A percentile compares a stretch with the other conserved stretches of the same genome.
Evolutionary conservation across 2,113 vertebrate species (phyloP).

Genomic region (Erpornis zantholeuca): DNA sequence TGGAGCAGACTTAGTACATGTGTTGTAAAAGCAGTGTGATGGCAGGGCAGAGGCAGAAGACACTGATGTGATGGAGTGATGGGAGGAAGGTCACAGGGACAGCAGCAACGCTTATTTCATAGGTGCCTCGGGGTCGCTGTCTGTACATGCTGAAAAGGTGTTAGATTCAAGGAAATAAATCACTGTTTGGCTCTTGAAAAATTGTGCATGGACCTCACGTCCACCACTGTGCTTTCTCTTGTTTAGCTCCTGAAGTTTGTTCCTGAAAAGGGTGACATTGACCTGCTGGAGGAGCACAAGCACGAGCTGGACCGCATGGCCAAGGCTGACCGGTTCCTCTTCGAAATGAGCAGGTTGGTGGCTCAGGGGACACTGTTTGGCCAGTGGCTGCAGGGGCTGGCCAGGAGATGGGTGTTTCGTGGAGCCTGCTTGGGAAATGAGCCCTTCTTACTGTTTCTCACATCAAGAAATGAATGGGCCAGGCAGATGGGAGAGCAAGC

Average conservation of each 20-base stretch:
- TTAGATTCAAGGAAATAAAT: not conserved
- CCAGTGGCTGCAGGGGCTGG: not conserved
- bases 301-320: slow-evolving; percentile 98
- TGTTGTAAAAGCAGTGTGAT: not conserved
- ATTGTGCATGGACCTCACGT: not conserved
- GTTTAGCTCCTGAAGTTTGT: slow-evolving; percentile 93
- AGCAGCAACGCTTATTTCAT: not conserved
- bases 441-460: not conserved
- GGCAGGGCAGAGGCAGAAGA: not conserved
- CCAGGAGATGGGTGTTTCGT: not conserved
- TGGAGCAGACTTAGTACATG: not conserved
- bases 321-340: slow-evolving; percentile 95
- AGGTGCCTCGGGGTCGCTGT: not conserved
- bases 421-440: not conserved
- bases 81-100: not conserved
- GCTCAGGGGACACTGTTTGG: not conserved
- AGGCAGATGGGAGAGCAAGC: not conserved
- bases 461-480: not conserved
- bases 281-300: slow-evolving; percentile 95
- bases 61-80: not conserved
- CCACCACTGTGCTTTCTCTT: not conserved
- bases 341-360: slow-evolving; percentile 96
- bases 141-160: not conserved
- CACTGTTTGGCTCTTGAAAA: not conserved
- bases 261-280: slow-evolving; percentile 94